A percentile compares a stretch with the other conserved stretches of the same genome.
Evolutionary conservation across 2,888 invertebrate species (phyloP).

Genomic region (Tenthredo livida): DNA sequence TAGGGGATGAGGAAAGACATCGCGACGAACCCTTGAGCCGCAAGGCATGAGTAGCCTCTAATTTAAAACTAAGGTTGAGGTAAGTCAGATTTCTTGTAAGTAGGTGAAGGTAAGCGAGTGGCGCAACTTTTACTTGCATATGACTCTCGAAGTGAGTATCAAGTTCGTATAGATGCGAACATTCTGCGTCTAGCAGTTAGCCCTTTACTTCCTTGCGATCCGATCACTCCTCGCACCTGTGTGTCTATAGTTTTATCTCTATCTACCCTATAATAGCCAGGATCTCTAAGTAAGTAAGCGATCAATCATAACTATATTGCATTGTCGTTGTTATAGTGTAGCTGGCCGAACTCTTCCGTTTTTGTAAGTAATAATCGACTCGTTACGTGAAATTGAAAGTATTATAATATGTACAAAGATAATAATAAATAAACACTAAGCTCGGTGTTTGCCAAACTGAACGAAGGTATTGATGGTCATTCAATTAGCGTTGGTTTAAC

Average conservation of each 20-base stretch:
- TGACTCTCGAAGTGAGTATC: slow-evolving; percentile 26
- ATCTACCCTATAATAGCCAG: not conserved
- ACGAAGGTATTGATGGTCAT: not conserved
- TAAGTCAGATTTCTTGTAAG: slow-evolving; percentile 23
- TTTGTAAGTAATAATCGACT: not conserved
- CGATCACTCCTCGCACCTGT: not conserved
- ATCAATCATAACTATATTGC: slow-evolving; percentile 1
- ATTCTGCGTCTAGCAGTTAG: slow-evolving; percentile 28
- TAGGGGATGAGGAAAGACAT: slow-evolving; percentile 19
- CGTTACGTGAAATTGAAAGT: not conserved
- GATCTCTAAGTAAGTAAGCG: not conserved
- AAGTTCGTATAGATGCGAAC: slow-evolving; percentile 32
- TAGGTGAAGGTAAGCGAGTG: slow-evolving; percentile 71
- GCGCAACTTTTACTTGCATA: slow-evolving; percentile 66
- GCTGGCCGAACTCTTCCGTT: not conserved
- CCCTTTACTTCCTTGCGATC: slow-evolving; percentile 31
- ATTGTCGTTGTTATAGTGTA: not conserved
- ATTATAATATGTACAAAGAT: not conserved
- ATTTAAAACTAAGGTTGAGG: slow-evolving; percentile 49
- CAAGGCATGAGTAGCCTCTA: slow-evolving; percentile 28
- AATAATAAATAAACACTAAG: not conserved
- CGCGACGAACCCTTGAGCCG: slow-evolving; percentile 20
- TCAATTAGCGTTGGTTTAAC: slow-evolving; percentile 35
- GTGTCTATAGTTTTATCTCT: not conserved
- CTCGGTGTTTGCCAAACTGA: slow-evolving; percentile 5